phyloP scores from a whole-genome alignment of 2,888 invertebrate genomes.

The Gastrophysa polygoni region DNA sequence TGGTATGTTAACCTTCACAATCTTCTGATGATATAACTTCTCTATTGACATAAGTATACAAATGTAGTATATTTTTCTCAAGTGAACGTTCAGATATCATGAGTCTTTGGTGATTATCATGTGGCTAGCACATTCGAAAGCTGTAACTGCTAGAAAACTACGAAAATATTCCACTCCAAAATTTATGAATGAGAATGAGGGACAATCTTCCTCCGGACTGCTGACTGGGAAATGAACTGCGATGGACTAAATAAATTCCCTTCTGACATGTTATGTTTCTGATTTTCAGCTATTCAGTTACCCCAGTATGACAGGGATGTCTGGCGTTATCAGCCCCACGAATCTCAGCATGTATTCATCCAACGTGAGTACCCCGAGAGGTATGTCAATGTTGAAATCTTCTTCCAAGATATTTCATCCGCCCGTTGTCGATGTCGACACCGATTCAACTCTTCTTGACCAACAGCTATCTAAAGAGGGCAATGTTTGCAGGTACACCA shows the following conservation, averaged over 20 bases:
- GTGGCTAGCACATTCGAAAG: too few relatives aligned
- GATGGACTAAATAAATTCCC: conserved; percentile 1
- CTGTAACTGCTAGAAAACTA: too few relatives aligned
- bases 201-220: conserved; percentile 29
- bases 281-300: conserved; percentile 86
- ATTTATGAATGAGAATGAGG: background rate
- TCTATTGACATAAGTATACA: too few relatives aligned
- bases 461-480: too few relatives aligned
- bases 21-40: too few relatives aligned
- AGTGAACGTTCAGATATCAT: too few relatives aligned
- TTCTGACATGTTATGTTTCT: conserved; percentile 13
- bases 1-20: too few relatives aligned
- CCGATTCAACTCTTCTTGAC: too few relatives aligned
- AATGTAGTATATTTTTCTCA: too few relatives aligned
- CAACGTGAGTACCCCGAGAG: conserved; percentile 71
- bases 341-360: conserved; percentile 85
- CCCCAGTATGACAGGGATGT: conserved; percentile 84
- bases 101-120: too few relatives aligned
- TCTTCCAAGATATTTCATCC: background rate
- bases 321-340: conserved; percentile 88
- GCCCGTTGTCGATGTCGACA: background rate
- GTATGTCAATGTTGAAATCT: conserved; percentile 45
- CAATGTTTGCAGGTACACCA: conserved; percentile 61
- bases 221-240: conserved; percentile 7
- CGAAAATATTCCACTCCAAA: too few relatives aligned